Percentiles rank a stretch among this genome's conserved stretches.
These are phyloP conservation scores for Cheilosia scutellata DNA, from an alignment of 2,888 invertebrate species.

Conservation along the genomic window DNA sequence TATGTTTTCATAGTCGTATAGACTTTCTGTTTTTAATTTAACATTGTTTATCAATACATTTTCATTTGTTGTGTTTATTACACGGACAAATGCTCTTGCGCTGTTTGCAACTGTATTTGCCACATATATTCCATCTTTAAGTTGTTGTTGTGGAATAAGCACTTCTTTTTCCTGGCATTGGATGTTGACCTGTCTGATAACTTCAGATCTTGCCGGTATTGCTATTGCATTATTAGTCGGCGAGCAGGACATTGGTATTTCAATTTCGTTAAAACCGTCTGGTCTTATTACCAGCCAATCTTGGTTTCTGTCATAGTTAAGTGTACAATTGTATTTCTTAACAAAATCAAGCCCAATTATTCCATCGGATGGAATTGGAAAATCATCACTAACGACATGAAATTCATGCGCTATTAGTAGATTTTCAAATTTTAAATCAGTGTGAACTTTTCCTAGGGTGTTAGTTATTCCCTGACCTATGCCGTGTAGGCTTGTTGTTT, in stretches of 20 bases:
- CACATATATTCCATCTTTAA: slow-evolving; percentile 26
- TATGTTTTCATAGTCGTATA: slow-evolving; percentile 18
- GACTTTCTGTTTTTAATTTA: slow-evolving; percentile 22
- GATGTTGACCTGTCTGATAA: slow-evolving; percentile 17
- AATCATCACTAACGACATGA: slow-evolving; percentile 44
- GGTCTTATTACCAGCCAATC: slow-evolving; percentile 23
- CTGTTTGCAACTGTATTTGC: slow-evolving; percentile 19
- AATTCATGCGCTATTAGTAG: slow-evolving; percentile 36
- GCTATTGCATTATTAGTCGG: slow-evolving; percentile 16
- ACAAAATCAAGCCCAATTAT: slow-evolving; percentile 45
- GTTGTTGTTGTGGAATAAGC: slow-evolving; percentile 34
- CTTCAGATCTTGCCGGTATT: slow-evolving; percentile 23
- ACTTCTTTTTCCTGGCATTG: slow-evolving; percentile 37
- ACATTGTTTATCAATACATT: slow-evolving; percentile 16
- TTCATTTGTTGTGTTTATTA: slow-evolving; percentile 29
- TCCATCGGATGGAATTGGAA: slow-evolving; percentile 39
- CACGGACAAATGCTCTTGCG: slow-evolving; percentile 5
- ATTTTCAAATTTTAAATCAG: slow-evolving; percentile 9
- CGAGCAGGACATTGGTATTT: slow-evolving; percentile 13
- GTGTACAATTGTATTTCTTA: slow-evolving; percentile 39
- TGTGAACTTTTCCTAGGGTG: slow-evolving; percentile 11
- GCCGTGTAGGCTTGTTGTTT: slow-evolving; percentile 23
- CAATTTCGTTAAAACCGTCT: slow-evolving; percentile 34
- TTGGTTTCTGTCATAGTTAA: slow-evolving; percentile 13
- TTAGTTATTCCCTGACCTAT: slow-evolving; percentile 6